These are phyloP conservation scores for Cyclophora albipunctata DNA, from an alignment of 2,888 invertebrate genomes.

Conservation along the genomic window DNA sequence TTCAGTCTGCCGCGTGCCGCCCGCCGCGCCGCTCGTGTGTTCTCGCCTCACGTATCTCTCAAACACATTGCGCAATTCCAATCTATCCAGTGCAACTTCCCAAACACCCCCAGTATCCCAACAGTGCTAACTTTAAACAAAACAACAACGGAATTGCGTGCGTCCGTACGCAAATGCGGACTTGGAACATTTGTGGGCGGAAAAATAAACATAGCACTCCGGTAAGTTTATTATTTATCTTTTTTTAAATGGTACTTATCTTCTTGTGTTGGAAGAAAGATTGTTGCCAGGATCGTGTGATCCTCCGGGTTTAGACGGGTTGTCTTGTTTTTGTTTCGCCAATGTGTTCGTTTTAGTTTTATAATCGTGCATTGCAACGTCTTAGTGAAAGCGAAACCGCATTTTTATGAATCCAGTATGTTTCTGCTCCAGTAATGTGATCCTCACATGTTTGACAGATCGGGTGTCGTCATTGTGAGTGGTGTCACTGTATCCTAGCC, in stretches of 20 bases:
- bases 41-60: slow-evolving; percentile 5
- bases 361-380: slow-evolving; percentile 12
- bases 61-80: slow-evolving; percentile 12
- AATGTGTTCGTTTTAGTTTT: slow-evolving; percentile 20
- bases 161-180: slow-evolving; percentile 49
- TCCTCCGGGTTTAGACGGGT: slow-evolving; percentile 21
- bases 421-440: slow-evolving; percentile 13
- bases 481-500: slow-evolving; percentile 3
- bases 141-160: slow-evolving; percentile 40
- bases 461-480: slow-evolving; percentile 9
- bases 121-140: slow-evolving; percentile 22
- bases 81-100: slow-evolving; percentile 10
- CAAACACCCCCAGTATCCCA: slow-evolving; percentile 10
- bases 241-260: slow-evolving; percentile 21
- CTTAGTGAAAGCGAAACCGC: slow-evolving; percentile 44
- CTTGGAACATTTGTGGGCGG: slow-evolving; percentile 48
- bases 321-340: slow-evolving; percentile 19
- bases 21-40: slow-evolving; percentile 40
- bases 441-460: slow-evolving; percentile 10
- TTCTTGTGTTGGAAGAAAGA: slow-evolving; percentile 20
- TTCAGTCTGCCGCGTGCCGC: slow-evolving; percentile 55
- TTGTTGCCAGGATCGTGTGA: slow-evolving; percentile 22
- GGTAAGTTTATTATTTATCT: slow-evolving; percentile 53
- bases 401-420: slow-evolving; percentile 18
- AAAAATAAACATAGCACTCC: slow-evolving; percentile 65